phyloP scores from a whole-genome alignment of 1,140 invertebrate species.

The Papilio machaon region DNA sequence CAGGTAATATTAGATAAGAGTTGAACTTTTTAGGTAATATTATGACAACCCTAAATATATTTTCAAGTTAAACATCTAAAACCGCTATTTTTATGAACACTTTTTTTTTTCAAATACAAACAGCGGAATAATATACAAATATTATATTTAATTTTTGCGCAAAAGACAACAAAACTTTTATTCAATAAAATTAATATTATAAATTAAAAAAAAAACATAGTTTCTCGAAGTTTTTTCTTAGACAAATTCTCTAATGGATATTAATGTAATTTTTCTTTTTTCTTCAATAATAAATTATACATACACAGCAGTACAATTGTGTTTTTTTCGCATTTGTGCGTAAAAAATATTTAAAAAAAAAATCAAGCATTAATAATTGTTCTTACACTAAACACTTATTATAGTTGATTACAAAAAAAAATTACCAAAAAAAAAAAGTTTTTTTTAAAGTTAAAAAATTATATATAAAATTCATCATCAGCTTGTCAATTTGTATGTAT shows the following conservation, averaged over 20 bases:
- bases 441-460: not conserved
- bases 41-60: not conserved
- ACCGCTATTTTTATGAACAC: too few species aligned
- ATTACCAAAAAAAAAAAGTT: not conserved
- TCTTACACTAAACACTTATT: not conserved
- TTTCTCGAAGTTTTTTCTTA: not conserved
- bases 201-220: not conserved
- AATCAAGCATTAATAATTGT: slow-evolving; percentile 1
- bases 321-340: not conserved
- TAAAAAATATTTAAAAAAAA: not conserved
- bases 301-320: not conserved
- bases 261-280: not conserved
- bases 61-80: too few species aligned
- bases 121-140: not conserved
- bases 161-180: not conserved
- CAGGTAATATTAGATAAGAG: not conserved
- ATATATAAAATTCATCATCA: not conserved
- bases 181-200: not conserved
- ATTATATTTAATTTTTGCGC: not conserved
- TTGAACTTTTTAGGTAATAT: not conserved
- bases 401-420: not conserved
- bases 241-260: not conserved
- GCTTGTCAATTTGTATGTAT: not conserved
- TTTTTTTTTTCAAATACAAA: too few species aligned
- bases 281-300: not conserved